phyloP scores from a whole-genome alignment of 2,888 invertebrate species.

The Gnatocerus cornutus region DNA sequence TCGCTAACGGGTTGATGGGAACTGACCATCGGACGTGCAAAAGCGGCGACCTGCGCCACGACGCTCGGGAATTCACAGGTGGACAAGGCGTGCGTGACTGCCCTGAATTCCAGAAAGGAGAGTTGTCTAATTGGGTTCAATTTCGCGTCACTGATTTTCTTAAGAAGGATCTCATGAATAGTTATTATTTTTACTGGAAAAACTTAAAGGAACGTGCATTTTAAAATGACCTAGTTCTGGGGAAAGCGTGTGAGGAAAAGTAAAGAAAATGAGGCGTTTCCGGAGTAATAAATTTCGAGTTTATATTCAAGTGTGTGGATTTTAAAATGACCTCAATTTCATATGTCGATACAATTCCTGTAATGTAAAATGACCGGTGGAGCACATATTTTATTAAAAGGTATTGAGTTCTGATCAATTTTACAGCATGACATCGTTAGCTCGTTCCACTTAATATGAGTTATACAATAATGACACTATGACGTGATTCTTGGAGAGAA shows the following conservation, averaged over 20 bases:
- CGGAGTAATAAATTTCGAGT: too few relatives aligned
- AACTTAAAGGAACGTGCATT: not conserved
- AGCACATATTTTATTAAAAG: not conserved
- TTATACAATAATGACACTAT: too few relatives aligned
- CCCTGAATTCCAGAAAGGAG: not conserved
- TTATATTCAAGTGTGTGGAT: too few relatives aligned
- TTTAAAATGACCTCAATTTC: not conserved
- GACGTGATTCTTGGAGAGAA: too few relatives aligned
- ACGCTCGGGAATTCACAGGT: constrained; percentile 31
- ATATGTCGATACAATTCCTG: not conserved
- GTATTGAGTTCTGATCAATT: not conserved
- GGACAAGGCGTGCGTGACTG: constrained; percentile 18
- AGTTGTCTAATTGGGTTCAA: not conserved
- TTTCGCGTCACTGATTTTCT: not conserved
- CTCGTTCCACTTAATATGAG: too few relatives aligned
- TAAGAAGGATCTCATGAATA: not conserved
- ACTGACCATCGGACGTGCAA: constrained; percentile 58
- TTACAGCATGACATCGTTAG: not conserved
- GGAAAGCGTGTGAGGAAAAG: too few relatives aligned
- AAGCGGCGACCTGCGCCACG: constrained; percentile 55
- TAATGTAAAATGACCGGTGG: not conserved
- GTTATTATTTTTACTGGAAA: not conserved
- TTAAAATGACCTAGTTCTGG: not conserved
- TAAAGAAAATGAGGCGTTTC: too few relatives aligned
- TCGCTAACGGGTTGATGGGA: constrained; percentile 37